Conservation (phyloP, 2,888 invertebrate genomes). For the Ochropacha duplaris region DNA sequence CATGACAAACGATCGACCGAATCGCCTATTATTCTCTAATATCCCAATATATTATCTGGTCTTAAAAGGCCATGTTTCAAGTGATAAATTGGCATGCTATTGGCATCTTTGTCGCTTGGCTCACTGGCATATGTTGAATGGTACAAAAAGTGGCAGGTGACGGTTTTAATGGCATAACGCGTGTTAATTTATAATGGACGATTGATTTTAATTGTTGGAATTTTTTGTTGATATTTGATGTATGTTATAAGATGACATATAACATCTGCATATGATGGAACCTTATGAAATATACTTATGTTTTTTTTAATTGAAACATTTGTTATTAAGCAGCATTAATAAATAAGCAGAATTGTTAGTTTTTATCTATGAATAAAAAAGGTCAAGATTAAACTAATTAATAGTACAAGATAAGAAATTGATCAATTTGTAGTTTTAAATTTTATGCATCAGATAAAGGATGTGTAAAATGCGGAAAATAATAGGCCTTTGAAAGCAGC, state of each 20-base stretch:
- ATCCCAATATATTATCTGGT: slow-evolving; percentile 72
- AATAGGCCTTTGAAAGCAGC: too few species aligned
- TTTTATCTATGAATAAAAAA: too few species aligned
- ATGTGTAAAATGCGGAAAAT: too few species aligned
- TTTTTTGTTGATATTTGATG: not conserved
- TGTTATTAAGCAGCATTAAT: too few species aligned
- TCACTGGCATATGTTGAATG: slow-evolving; percentile 33
- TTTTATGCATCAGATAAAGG: too few species aligned
- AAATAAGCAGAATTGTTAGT: too few species aligned
- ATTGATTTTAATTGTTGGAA: slow-evolving; percentile 18
- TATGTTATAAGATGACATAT: not conserved
- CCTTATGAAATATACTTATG: too few species aligned
- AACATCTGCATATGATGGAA: not conserved
- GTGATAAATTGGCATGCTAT: slow-evolving; percentile 63
- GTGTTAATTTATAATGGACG: slow-evolving; percentile 47
- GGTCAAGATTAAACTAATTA: too few species aligned
- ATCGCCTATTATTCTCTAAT: slow-evolving; percentile 76
- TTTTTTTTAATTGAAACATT: too few species aligned
- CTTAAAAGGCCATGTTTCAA: slow-evolving; percentile 6
- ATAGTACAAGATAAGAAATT: too few species aligned
- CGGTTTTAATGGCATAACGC: slow-evolving; percentile 29
- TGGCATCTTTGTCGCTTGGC: slow-evolving; percentile 49
- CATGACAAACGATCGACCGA: slow-evolving; percentile 70
- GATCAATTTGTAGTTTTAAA: too few species aligned
- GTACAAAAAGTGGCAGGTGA: slow-evolving; percentile 61